Evolutionary conservation across 2,113 vertebrate species (phyloP), one percentile per base, ranked within the genome.

Genomic region (Synodontis membranacea): DNA sequence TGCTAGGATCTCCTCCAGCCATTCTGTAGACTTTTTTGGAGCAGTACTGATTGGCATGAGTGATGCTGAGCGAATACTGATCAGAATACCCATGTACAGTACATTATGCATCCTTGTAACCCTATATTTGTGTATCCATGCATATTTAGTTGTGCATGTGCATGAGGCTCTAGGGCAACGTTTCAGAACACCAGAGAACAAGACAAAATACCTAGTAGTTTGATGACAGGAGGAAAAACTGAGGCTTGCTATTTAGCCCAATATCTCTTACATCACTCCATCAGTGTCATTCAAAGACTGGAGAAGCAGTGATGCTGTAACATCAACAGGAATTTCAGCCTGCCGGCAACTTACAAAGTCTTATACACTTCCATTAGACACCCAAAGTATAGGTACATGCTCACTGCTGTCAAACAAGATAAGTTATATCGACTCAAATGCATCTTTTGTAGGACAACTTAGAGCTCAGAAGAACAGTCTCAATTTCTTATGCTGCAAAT

Each of bases 171-270:
- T 31, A 78, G 28, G 46, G 46, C 46, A 50, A 48, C 15, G 0
- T 50, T 78, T 34, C 46, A 78, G 46, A 31, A 50, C 28, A 31
- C 56, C 25, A 60, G 34, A 28, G n/a, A 60, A 60, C 79, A 60
- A 81, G 37, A 62, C n/a, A 11, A 80, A 74, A 74, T 28, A 46
- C 46, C n/a, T 9, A 56, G 23, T 11, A 60, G 37, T 5, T 60
- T 81, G 56, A 80, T 12, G 31, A 37, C 34, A 39, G 78, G 37
- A 81, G 23, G 5, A 42, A 81, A 81, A 81, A 81, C 54, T n/a
- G 54, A 62, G 5, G 79, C 54, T 60, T 1, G 2, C 14, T 81
- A 42, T 39, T 81, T 81, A 60, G 79, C 39, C 25, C 79, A 81
- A 60, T 80, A 80, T 80, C 54, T 25, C 25, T 10, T 48, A 50